Evolutionary conservation across 2,888 invertebrate species (phyloP).

Genomic region (Macroteleia sp.): DNA sequence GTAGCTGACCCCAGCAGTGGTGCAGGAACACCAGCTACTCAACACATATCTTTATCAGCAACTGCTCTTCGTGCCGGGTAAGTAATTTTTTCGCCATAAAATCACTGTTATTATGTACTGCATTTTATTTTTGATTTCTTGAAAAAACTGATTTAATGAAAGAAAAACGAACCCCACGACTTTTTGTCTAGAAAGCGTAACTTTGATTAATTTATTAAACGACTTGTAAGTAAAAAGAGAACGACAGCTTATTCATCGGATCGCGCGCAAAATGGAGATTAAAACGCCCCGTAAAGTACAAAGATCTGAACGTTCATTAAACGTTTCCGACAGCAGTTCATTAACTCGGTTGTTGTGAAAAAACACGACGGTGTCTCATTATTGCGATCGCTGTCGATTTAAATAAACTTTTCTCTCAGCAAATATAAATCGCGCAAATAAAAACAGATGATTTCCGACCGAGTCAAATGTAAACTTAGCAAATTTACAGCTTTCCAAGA

Average conservation of each 20-base stretch:
- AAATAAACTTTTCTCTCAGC: conserved; percentile 38
- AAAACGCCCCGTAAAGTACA: conserved; percentile 21
- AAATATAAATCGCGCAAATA: conserved; percentile 34
- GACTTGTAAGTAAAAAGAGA: not conserved
- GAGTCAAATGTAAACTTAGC: conserved; percentile 43
- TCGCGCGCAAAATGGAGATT: conserved; percentile 24
- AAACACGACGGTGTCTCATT: conserved; percentile 37
- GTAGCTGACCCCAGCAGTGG: conserved; percentile 86
- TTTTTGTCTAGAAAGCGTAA: too few relatives aligned
- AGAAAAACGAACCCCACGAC: too few relatives aligned
- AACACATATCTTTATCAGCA: conserved; percentile 77
- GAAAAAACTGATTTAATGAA: too few relatives aligned
- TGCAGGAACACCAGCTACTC: conserved; percentile 68
- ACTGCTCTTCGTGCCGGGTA: conserved; percentile 78
- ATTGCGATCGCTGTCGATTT: conserved; percentile 44
- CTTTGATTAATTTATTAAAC: too few relatives aligned
- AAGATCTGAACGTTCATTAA: conserved; percentile 33
- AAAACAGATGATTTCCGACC: too few relatives aligned
- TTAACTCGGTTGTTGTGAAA: conserved; percentile 2
- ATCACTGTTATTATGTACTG: too few relatives aligned
- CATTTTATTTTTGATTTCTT: too few relatives aligned
- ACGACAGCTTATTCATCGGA: not conserved
- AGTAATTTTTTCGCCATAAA: conserved; percentile 71
- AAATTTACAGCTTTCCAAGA: conserved; percentile 42
- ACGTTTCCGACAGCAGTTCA: not conserved